Evolutionary conservation across 2,888 invertebrate genomes (phyloP).

Genomic region (Calephelis perditalis): DNA sequence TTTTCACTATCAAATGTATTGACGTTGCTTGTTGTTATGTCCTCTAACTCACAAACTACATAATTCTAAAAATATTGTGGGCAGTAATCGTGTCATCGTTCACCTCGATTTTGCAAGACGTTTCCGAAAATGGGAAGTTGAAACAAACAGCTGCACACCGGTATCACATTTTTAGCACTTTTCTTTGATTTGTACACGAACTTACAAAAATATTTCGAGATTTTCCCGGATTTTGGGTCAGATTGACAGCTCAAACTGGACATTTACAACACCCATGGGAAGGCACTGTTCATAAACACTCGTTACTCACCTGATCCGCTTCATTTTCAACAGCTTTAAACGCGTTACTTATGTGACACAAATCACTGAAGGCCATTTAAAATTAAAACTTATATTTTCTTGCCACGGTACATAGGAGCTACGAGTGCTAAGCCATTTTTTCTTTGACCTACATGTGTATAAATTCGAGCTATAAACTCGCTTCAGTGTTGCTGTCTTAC

Average conservation of each 20-base stretch:
- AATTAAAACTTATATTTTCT: slow-evolving; percentile 68
- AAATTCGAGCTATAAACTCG: slow-evolving; percentile 60
- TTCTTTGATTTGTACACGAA: slow-evolving; percentile 35
- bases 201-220: slow-evolving; percentile 44
- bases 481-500: slow-evolving; percentile 63
- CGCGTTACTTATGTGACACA: slow-evolving; percentile 74
- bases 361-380: slow-evolving; percentile 79
- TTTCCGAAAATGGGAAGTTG: slow-evolving; percentile 20
- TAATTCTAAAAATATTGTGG: slow-evolving; percentile 76
- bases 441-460: slow-evolving; percentile 77
- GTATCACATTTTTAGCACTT: slow-evolving; percentile 21
- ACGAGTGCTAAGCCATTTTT: slow-evolving; percentile 75
- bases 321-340: slow-evolving; percentile 75
- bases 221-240: slow-evolving; percentile 67
- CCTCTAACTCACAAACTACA: slow-evolving; percentile 66
- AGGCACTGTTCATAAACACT: slow-evolving; percentile 50
- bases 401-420: slow-evolving; percentile 74
- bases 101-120: slow-evolving; percentile 38
- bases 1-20: slow-evolving; percentile 9
- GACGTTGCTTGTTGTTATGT: slow-evolving; percentile 51
- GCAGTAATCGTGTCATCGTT: slow-evolving; percentile 66
- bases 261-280: slow-evolving; percentile 66
- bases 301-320: slow-evolving; percentile 66
- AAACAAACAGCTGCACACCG: slow-evolving; percentile 9
- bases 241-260: slow-evolving; percentile 66